Evolutionary conservation across 2,888 invertebrate genomes (phyloP).

Genomic region (Trissolcus brochymenae): DNA sequence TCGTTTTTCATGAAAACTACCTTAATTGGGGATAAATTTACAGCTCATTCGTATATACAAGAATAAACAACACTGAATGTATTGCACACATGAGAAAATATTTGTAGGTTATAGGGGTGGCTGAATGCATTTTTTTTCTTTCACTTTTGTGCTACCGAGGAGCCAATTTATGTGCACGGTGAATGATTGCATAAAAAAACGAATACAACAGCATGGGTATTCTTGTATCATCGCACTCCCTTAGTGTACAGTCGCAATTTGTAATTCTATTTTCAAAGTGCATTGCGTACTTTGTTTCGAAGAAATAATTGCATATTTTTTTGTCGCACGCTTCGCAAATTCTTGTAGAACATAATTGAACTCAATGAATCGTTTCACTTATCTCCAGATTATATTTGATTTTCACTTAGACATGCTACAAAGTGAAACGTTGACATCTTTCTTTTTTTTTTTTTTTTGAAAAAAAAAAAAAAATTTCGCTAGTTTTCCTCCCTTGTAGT

Average conservation of each 20-base stretch:
- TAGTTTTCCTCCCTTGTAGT: too few relatives aligned
- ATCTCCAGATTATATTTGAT: too few relatives aligned
- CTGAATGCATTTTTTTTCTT: slow-evolving; percentile 22
- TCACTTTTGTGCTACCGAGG: slow-evolving; percentile 23
- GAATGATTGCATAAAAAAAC: slow-evolving; percentile 32
- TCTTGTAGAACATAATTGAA: too few relatives aligned
- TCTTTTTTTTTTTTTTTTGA: too few relatives aligned
- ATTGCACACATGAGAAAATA: background rate
- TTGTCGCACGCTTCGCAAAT: background rate
- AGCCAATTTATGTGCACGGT: slow-evolving; percentile 31
- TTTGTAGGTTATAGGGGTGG: slow-evolving; percentile 25
- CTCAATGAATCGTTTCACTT: too few relatives aligned
- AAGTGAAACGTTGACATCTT: too few relatives aligned
- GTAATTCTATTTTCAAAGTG: slow-evolving; percentile 22
- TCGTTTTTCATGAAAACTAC: too few relatives aligned
- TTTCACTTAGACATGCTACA: too few relatives aligned
- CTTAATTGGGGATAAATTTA: background rate
- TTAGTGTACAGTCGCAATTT: slow-evolving; percentile 13
- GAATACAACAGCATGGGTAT: slow-evolving; percentile 14
- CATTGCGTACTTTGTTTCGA: slow-evolving; percentile 5
- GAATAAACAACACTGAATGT: slow-evolving; percentile 6
- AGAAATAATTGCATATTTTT: slow-evolving; percentile 16
- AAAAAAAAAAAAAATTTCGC: too few relatives aligned
- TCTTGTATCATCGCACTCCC: slow-evolving; percentile 13
- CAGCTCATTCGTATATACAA: slow-evolving; percentile 16